phyloP scores from a whole-genome alignment of 2,888 invertebrate genomes.

The Drosophila paramelanica region DNA sequence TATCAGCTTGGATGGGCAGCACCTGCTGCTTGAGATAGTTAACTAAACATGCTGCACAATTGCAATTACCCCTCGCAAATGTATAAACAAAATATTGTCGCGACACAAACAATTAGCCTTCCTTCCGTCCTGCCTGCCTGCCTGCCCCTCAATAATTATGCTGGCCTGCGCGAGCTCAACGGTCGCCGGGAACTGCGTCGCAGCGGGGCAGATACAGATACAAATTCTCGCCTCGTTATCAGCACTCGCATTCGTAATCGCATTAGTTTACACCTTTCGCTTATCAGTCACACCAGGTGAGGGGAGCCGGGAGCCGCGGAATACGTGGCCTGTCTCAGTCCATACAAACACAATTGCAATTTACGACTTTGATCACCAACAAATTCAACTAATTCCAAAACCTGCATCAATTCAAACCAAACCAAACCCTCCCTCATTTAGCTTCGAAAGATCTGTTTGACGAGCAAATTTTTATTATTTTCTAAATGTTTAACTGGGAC shows the following conservation, averaged over 20 bases:
- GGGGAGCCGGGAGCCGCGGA: not conserved
- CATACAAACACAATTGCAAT: not conserved
- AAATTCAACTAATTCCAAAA: no score
- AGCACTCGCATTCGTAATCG: conserved; percentile 38
- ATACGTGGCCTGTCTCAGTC: not conserved
- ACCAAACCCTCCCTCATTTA: not conserved
- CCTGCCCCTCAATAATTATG: not conserved
- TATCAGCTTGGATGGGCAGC: conserved; percentile 1
- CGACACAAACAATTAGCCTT: conserved; percentile 30
- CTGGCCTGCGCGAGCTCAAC: not conserved
- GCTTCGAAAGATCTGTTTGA: conserved; percentile 21
- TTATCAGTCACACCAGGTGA: conserved; percentile 43
- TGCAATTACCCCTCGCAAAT: conserved; percentile 30
- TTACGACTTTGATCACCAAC: not conserved
- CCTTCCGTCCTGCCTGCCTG: no score
- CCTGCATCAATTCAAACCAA: no score
- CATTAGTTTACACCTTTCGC: conserved; percentile 45
- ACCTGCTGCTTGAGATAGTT: conserved; percentile 22
- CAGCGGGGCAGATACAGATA: not conserved
- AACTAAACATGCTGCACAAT: conserved; percentile 32
- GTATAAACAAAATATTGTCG: conserved; percentile 37
- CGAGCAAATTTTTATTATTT: not conserved
- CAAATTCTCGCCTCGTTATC: conserved; percentile 22
- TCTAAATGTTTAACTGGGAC: no score
- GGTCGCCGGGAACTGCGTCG: conserved; percentile 16